Evolutionary conservation across 2,113 vertebrate species (phyloP).

Genomic region (Ahaetulla prasina): DNA sequence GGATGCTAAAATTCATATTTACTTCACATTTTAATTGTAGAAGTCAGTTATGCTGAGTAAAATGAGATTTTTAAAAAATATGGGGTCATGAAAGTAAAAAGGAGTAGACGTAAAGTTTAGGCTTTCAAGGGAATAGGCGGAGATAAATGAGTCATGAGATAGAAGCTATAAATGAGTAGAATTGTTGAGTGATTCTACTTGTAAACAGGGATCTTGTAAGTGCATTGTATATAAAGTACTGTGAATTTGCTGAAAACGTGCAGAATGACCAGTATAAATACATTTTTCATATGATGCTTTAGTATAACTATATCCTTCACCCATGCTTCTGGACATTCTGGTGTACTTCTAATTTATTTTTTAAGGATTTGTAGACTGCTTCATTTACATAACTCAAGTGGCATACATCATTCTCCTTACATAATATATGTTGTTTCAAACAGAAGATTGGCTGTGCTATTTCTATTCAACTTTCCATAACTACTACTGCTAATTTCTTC

Average conservation of each 20-base stretch:
- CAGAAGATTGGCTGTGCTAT: not conserved
- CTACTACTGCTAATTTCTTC: not conserved
- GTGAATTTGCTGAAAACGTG: not conserved
- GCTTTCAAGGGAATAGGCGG: not conserved
- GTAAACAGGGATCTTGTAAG: not conserved
- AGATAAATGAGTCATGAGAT: not conserved
- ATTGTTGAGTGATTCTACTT: not conserved
- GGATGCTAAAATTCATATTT: not conserved
- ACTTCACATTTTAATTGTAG: not conserved
- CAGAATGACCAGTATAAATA: not conserved
- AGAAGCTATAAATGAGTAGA: not conserved
- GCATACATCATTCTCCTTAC: not conserved
- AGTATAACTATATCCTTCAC: not conserved
- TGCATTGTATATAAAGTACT: not conserved
- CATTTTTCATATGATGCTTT: not conserved
- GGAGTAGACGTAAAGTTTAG: not conserved
- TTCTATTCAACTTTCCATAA: not conserved
- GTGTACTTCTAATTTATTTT: not conserved
- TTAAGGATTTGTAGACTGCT: not conserved
- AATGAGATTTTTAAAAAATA: not conserved
- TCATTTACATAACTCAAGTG: not conserved
- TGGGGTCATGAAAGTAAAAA: not conserved
- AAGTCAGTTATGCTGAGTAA: not conserved
- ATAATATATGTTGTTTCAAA: not conserved
- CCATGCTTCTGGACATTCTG: conserved; percentile 8